phyloP scores from a whole-genome alignment of 1,140 invertebrate genomes.

The Pseudomyrmex dendroicus region DNA sequence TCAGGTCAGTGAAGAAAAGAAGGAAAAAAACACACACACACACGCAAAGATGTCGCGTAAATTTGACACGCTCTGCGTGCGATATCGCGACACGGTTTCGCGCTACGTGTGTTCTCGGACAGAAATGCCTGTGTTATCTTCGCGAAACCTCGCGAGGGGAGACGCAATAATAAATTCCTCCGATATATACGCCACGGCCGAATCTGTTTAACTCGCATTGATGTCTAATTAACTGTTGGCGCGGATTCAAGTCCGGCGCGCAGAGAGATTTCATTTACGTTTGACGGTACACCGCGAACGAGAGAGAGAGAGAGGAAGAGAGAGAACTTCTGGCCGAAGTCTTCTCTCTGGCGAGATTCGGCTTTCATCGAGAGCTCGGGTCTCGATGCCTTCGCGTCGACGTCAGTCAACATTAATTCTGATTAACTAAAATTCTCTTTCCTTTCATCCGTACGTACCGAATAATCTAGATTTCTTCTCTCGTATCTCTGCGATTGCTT shows the following conservation, averaged over 20 bases:
- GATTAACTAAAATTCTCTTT: conserved; percentile 46
- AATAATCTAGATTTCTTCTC: conserved; percentile 16
- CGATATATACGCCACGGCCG: conserved; percentile 8
- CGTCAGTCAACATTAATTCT: conserved; percentile 50
- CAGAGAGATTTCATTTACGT: conserved; percentile 49
- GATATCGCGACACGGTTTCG: neutral
- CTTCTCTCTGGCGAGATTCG: conserved; percentile 32
- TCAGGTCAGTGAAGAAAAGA: neutral
- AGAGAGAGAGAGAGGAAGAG: neutral
- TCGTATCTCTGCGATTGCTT: conserved; percentile 23
- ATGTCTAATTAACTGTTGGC: conserved; percentile 58
- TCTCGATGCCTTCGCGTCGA: neutral
- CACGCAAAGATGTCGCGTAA: neutral
- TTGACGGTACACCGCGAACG: conserved; percentile 24
- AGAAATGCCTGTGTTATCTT: neutral
- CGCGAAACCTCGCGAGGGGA: neutral
- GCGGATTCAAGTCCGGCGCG: conserved; percentile 16
- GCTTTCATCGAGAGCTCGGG: conserved; percentile 31
- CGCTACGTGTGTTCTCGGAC: neutral
- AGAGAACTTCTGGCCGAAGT: neutral
- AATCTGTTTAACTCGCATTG: conserved; percentile 56
- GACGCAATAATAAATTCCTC: conserved; percentile 26
- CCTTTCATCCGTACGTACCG: neutral
- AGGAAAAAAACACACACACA: neutral
- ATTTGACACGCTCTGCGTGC: neutral